A percentile compares a stretch with the other conserved stretches of the same genome.
phyloP scores from a whole-genome alignment of 2,113 vertebrate species.

The Phalacrocorax aristotelis region DNA sequence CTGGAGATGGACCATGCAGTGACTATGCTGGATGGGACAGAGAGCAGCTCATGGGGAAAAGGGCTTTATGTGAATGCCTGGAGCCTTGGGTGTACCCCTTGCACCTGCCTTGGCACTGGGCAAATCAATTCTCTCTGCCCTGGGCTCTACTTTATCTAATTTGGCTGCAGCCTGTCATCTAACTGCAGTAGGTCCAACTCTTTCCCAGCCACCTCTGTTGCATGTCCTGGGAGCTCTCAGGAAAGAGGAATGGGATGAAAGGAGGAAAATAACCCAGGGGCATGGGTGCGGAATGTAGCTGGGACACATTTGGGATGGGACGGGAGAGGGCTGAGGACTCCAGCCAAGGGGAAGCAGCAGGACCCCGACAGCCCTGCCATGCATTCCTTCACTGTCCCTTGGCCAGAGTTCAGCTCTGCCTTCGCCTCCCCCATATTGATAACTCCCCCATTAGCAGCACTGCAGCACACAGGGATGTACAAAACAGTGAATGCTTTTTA shows the following conservation, averaged over 20 bases:
- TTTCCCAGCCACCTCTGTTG: not conserved
- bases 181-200: not conserved
- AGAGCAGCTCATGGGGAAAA: not conserved
- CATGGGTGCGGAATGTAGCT: not conserved
- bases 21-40: not conserved
- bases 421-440: not conserved
- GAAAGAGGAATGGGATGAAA: not conserved
- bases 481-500: constrained; percentile 69
- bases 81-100: not conserved
- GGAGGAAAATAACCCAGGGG: not conserved
- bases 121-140: not conserved
- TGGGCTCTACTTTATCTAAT: not conserved
- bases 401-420: not conserved
- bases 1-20: not conserved
- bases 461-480: constrained; percentile 29
- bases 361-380: not conserved
- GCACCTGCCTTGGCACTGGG: not conserved
- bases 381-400: not conserved
- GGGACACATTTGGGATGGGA: not conserved
- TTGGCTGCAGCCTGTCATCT: not conserved
- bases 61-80: not conserved
- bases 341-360: not conserved
- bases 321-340: not conserved
- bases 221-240: not conserved
- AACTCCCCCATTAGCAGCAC: not conserved